Evolutionary conservation across 2,888 invertebrate species (phyloP), one percentile per base, ranked within the genome.

Genomic region (Tanaodytes sp.): DNA sequence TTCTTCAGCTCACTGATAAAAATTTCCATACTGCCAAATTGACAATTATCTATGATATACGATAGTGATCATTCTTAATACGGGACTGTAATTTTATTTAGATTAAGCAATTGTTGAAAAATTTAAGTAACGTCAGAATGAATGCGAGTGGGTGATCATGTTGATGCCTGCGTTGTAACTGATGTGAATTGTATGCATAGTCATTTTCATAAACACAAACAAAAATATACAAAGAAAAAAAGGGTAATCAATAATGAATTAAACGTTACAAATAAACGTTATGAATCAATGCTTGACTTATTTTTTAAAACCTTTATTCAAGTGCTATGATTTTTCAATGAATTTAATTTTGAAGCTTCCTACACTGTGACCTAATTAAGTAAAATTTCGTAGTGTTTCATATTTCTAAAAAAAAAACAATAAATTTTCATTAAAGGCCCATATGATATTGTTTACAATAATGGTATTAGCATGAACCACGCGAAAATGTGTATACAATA

Each of bases 11-110:
- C 76, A 78, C 77, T 75, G 73, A 79, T 75, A 72, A 77, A 79
- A 81, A 82, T 80, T 81, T 79, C 81, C 80, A 80, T 83, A 84
- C 84, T 84, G 84, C 84, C 84, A 84, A 84, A 84, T 80, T 77
- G 82, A 84, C 80, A 83, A 83, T 82, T 82, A 79, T 73, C 79
- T 80, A 79, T 79, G 79, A 77, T 77, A 79, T 81, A 82, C 78
- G 80, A 82, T 82, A 82, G 80, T 76, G 77, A 80, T 81, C 76
- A 78, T 67, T 82, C 78, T 81, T 76, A 79, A 79, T 81, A 81
- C 79, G 77, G 77, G 79, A 76, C 73, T 75, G 75, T 82, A 78
- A 83, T 77, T 77, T 82, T 79, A 82, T 76, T 76, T 82, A 84
- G 79, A 75, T 62, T 84, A 84, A 83, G 82, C 65, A 73, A 77